phyloP scores from a whole-genome alignment of 2,797 vertebrate genomes.

The Crax fasciolata region DNA sequence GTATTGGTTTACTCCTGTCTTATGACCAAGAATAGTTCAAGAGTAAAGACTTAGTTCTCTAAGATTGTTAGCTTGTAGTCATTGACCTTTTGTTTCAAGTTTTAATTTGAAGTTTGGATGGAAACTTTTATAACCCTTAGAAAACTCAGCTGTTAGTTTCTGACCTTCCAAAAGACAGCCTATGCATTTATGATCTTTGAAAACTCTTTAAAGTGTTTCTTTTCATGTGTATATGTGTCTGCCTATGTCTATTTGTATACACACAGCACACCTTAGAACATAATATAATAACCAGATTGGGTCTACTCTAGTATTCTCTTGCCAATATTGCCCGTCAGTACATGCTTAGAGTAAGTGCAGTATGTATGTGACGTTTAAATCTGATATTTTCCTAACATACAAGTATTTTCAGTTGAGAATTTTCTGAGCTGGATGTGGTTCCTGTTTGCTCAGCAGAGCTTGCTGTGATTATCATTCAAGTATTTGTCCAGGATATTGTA shows the following conservation, averaged over 20 bases:
- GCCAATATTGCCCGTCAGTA: not conserved
- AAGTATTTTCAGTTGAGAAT: not conserved
- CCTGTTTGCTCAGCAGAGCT: not conserved
- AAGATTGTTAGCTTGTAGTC: not conserved
- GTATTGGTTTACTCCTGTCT: not conserved
- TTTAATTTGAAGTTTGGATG: not conserved
- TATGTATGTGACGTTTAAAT: not conserved
- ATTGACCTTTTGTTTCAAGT: not conserved
- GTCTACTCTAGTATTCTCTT: not conserved
- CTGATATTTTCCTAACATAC: not conserved
- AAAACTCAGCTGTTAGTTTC: not conserved
- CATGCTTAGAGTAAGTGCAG: not conserved
- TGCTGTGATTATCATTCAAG: not conserved
- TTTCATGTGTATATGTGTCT: fast-evolving
- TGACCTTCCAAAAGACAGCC: not conserved
- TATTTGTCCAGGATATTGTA: not conserved
- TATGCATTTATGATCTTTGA: not conserved
- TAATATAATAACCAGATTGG: not conserved
- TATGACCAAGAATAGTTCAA: not conserved
- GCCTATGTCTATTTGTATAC: not conserved
- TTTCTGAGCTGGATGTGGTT: not conserved
- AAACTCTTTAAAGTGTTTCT: not conserved
- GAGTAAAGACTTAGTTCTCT: not conserved
- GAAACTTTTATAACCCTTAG: not conserved
- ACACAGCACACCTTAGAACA: not conserved